phyloP scores from a whole-genome alignment of 2,797 vertebrate species.

The Rhyacichthys aspro region DNA sequence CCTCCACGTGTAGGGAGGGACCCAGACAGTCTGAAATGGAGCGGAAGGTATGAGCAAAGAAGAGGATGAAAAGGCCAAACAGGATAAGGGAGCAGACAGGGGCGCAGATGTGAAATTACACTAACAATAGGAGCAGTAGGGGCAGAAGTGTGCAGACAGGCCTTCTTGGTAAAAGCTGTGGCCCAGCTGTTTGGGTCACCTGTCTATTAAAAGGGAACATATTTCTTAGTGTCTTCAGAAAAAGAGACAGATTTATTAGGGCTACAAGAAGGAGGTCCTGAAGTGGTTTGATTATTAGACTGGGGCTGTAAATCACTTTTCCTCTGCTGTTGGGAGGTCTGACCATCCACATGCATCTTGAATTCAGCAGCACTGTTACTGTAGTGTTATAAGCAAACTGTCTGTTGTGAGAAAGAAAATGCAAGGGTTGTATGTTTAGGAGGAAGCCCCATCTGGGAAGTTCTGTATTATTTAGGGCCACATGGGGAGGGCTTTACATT shows the following conservation, averaged over 20 bases:
- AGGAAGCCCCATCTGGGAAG: conserved; percentile 2
- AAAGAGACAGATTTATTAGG: conserved; percentile 76
- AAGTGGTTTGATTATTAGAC: conserved; percentile 62
- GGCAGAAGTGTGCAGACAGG: conserved; percentile 75
- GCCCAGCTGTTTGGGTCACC: conserved; percentile 82
- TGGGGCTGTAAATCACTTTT: conserved; percentile 65
- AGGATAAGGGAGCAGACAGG: conserved; percentile 74
- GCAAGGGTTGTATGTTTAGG: conserved; percentile 9
- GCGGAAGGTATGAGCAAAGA: conserved; percentile 77
- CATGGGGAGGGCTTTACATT: conserved; percentile 41
- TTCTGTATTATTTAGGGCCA: conserved; percentile 34
- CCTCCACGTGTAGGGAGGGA: conserved; percentile 60
- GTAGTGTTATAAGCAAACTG: not conserved
- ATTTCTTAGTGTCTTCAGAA: conserved; percentile 68
- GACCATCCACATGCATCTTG: conserved; percentile 12
- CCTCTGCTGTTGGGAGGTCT: conserved; percentile 26
- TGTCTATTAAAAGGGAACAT: conserved; percentile 78
- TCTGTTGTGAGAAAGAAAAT: not conserved
- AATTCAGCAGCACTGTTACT: conserved; percentile 1
- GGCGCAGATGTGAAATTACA: conserved; percentile 80
- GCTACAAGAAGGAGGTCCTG: conserved; percentile 57
- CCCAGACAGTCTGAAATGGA: conserved; percentile 80
- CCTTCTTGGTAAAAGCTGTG: conserved; percentile 76
- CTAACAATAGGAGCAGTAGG: conserved; percentile 67
- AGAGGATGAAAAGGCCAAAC: conserved; percentile 60